phyloP scores from a whole-genome alignment of 92 coral and sea anemone species.

The Epizoanthus ramosus region DNA sequence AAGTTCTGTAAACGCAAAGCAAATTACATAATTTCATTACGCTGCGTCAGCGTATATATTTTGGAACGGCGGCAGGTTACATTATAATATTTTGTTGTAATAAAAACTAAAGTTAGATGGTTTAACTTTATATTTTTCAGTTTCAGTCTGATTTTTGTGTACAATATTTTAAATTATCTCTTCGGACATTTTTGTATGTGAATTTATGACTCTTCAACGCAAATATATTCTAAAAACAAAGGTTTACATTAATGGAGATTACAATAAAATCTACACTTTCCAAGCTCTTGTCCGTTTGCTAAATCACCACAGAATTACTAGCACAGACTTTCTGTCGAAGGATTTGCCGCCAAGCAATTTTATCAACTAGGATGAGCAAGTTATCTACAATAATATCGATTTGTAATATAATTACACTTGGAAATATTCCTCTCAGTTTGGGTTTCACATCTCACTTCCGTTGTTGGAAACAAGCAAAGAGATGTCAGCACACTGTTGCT shows the following conservation, averaged over 20 bases:
- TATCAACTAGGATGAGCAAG: neutral
- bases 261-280: too few relatives aligned
- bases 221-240: too few relatives aligned
- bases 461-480: neutral
- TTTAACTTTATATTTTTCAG: neutral
- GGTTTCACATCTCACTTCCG: constrained; percentile 13
- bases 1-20: neutral
- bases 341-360: too few relatives aligned
- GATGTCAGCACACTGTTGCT: too few relatives aligned
- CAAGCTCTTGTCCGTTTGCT: too few relatives aligned
- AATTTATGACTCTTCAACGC: too few relatives aligned
- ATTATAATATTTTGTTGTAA: constrained; percentile 12
- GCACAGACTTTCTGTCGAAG: too few relatives aligned
- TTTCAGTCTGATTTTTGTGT: neutral
- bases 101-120: constrained; percentile 1
- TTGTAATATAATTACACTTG: neutral
- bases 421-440: neutral
- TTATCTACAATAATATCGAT: neutral
- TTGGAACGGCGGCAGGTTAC: neutral
- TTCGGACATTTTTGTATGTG: neutral
- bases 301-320: too few relatives aligned
- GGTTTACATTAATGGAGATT: too few relatives aligned
- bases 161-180: neutral
- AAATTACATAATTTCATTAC: neutral
- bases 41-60: neutral